phyloP scores from a whole-genome alignment of 2,888 invertebrate species.

The Phaedon cochleariae region DNA sequence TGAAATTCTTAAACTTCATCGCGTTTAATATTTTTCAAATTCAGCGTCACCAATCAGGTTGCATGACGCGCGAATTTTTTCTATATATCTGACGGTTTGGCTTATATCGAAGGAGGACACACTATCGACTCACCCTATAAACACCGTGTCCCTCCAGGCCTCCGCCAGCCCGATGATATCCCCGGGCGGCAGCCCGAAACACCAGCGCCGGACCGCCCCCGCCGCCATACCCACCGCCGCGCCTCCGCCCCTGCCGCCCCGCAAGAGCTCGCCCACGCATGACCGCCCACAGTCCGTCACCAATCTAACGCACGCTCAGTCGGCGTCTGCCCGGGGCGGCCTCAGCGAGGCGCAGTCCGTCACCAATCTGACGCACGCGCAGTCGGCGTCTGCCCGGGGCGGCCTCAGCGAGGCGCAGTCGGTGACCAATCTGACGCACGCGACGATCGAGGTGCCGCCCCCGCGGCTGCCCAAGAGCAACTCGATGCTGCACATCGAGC shows the following conservation, averaged over 20 bases:
- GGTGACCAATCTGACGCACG: too few relatives aligned
- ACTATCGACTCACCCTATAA: neutral
- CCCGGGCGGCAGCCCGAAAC: slow-evolving; percentile 68
- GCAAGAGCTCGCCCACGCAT: slow-evolving; percentile 66
- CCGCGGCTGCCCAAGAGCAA: slow-evolving; percentile 57
- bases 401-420: slow-evolving; percentile 56
- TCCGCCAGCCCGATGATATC: slow-evolving; percentile 68
- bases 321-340: slow-evolving; percentile 66
- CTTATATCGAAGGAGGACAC: too few relatives aligned
- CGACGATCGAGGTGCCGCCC: slow-evolving; percentile 28
- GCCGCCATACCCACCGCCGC: slow-evolving; percentile 53
- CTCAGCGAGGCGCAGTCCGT: slow-evolving; percentile 61
- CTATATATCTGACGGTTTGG: too few relatives aligned
- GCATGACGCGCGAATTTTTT: too few relatives aligned
- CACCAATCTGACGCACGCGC: too few relatives aligned
- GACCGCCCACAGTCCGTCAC: too few relatives aligned
- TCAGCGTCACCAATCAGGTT: too few relatives aligned
- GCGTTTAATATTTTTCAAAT: too few relatives aligned
- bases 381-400: slow-evolving; percentile 67
- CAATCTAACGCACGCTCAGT: too few relatives aligned
- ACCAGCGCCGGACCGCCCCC: slow-evolving; percentile 58
- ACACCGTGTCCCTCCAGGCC: slow-evolving; percentile 52
- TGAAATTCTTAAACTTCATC: too few relatives aligned
- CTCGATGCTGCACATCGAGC: slow-evolving; percentile 57
- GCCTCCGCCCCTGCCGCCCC: slow-evolving; percentile 72